These are phyloP conservation scores for Mionectes macconnelli DNA, from an alignment of 2,113 vertebrate species.

Conservation along the genomic window DNA sequence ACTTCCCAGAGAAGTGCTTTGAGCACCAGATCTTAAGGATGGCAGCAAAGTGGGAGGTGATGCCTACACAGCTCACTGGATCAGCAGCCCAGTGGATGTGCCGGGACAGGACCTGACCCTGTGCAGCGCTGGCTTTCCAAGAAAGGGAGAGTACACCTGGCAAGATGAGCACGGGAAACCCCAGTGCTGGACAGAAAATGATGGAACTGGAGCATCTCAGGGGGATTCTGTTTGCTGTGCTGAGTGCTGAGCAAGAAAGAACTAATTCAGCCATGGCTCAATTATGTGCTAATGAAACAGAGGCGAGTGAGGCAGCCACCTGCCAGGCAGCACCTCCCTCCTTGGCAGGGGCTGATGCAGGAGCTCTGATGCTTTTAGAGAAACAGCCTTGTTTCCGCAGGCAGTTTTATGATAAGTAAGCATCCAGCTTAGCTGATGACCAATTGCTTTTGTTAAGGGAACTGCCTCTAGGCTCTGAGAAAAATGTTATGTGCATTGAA, in stretches of 20 bases:
- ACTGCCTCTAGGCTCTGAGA: background rate
- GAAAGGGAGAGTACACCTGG: background rate
- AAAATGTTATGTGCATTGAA: background rate
- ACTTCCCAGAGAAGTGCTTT: background rate
- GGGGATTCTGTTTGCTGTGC: background rate
- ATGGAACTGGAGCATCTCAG: background rate
- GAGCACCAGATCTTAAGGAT: background rate
- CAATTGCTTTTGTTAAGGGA: background rate
- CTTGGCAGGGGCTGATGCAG: background rate
- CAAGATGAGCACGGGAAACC: background rate
- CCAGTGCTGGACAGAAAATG: rapidly evolving
- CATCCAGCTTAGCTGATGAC: background rate
- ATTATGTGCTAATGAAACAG: background rate
- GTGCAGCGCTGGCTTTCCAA: rapidly evolving
- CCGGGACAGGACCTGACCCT: background rate
- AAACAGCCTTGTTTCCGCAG: background rate
- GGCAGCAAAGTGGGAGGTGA: background rate
- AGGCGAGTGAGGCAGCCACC: background rate
- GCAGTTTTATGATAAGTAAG: background rate
- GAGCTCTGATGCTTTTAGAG: background rate
- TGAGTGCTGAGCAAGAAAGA: background rate
- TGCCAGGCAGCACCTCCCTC: background rate
- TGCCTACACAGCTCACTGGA: background rate
- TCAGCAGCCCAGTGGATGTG: rapidly evolving
- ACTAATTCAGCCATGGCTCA: background rate